These are phyloP conservation scores for Tringa solitaria DNA, from an alignment of 2,113 vertebrate species.

Conservation along the genomic window DNA sequence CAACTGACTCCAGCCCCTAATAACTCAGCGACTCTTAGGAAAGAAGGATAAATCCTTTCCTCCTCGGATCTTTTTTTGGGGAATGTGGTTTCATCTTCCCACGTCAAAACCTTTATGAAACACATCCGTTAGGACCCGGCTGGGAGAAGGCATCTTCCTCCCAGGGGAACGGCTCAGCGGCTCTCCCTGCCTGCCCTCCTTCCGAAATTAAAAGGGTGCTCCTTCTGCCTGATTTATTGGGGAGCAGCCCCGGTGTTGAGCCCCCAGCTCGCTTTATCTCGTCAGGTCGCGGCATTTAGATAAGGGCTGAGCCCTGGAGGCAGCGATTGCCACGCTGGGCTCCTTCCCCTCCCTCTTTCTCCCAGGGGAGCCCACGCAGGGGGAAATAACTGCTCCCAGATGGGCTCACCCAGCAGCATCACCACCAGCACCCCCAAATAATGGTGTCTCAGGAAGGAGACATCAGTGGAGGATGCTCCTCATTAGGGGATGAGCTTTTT, in stretches of 20 bases:
- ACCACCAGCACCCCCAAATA: not conserved
- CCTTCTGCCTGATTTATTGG: not conserved
- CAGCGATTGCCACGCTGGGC: fast-evolving
- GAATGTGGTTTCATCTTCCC: constrained; percentile 40
- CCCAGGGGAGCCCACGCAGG: fast-evolving
- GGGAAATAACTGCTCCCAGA: not conserved
- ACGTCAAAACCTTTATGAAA: constrained; percentile 18
- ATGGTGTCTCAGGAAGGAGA: not conserved
- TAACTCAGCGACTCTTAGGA: constrained; percentile 20
- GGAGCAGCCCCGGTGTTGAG: not conserved
- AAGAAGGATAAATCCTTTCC: constrained; percentile 38
- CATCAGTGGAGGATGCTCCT: not conserved
- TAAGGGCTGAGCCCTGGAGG: not conserved
- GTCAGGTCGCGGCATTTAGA: not conserved
- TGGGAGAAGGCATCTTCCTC: not conserved
- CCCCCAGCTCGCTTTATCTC: not conserved
- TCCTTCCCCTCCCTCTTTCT: not conserved
- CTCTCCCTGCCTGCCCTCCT: not conserved
- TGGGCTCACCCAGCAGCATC: not conserved
- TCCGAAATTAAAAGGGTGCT: not conserved
- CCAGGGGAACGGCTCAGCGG: fast-evolving
- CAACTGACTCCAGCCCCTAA: not conserved
- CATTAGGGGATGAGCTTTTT: not conserved
- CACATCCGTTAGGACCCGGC: not conserved
- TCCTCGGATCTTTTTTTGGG: not conserved